Evolutionary conservation across 2,888 invertebrate genomes (phyloP).

Genomic region (Therioaphis trifolii): DNA sequence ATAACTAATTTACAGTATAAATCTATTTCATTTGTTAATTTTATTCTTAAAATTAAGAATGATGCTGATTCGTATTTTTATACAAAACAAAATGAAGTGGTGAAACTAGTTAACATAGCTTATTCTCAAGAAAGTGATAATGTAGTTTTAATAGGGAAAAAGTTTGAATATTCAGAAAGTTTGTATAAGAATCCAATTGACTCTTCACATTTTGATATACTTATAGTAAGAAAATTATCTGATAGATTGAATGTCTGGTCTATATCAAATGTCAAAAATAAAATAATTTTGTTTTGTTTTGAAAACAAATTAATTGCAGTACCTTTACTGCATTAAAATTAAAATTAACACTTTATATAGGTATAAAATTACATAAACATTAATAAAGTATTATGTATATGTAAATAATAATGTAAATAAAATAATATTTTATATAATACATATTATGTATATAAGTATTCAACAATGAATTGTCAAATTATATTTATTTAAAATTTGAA

Average conservation of each 20-base stretch:
- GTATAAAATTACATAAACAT: background rate
- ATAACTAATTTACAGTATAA: conserved; percentile 17
- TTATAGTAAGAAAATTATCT: background rate
- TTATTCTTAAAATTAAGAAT: conserved; percentile 9
- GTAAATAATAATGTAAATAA: background rate
- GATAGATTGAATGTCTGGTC: conserved; percentile 1
- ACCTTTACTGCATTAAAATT: conserved; percentile 8
- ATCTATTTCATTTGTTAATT: background rate
- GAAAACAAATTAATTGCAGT: conserved; percentile 9
- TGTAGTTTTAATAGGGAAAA: background rate
- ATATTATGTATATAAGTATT: background rate
- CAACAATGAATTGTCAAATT: background rate
- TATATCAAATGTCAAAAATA: conserved; percentile 12
- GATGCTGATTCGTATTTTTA: conserved; percentile 10
- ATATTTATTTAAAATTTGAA: conserved; percentile 1
- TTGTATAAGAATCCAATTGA: background rate
- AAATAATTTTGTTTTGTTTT: conserved; percentile 10
- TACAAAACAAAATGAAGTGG: background rate
- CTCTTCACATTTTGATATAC: conserved; percentile 25
- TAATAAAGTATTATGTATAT: too few species aligned
- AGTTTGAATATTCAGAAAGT: conserved; percentile 19
- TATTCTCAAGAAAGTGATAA: background rate
- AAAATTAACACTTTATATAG: background rate
- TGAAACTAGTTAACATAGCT: conserved; percentile 12
- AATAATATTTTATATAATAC: too few species aligned